Conservation (phyloP, 2,797 vertebrate genomes). For the Acanthopagrus latus region DNA sequence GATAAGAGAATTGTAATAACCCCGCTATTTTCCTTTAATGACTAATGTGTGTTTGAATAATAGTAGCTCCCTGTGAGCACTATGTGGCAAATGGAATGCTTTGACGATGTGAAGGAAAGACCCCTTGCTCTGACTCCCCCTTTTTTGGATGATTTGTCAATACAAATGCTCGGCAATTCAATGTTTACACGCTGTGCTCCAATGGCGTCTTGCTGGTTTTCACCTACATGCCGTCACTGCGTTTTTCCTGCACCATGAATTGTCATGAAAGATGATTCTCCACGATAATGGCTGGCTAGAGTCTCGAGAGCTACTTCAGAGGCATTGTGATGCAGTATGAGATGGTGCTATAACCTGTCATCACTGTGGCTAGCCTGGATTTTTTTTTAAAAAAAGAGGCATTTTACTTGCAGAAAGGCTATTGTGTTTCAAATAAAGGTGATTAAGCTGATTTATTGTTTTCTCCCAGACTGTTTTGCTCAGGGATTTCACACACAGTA, state of each 20-base stretch:
- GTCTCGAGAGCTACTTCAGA: slow-evolving; percentile 44
- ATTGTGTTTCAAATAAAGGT: slow-evolving; percentile 61
- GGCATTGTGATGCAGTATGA: slow-evolving; percentile 41
- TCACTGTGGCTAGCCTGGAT: slow-evolving; percentile 29
- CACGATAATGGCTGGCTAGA: slow-evolving; percentile 29
- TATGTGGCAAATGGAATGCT: slow-evolving; percentile 74
- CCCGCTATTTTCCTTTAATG: slow-evolving; percentile 72
- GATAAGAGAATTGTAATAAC: slow-evolving; percentile 73
- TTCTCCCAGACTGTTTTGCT: slow-evolving; percentile 38
- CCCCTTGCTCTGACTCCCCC: slow-evolving; percentile 55
- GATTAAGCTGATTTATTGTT: slow-evolving; percentile 65
- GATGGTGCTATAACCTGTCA: slow-evolving; percentile 53
- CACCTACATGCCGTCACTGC: slow-evolving; percentile 47
- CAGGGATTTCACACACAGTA: slow-evolving; percentile 33
- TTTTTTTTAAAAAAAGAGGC: slow-evolving; percentile 54
- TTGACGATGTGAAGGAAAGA: slow-evolving; percentile 68
- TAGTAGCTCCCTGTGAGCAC: slow-evolving; percentile 69
- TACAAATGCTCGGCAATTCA: slow-evolving; percentile 72
- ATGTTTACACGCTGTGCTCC: slow-evolving; percentile 73
- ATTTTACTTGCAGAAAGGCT: slow-evolving; percentile 51
- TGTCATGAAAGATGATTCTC: slow-evolving; percentile 62
- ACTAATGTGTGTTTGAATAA: slow-evolving; percentile 71
- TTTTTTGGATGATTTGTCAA: slow-evolving; percentile 82
- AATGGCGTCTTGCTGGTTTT: slow-evolving; percentile 70
- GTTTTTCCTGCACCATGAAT: slow-evolving; percentile 56